These are phyloP conservation scores for Cheilosia impressa DNA, from an alignment of 2,888 invertebrate species.

Conservation along the genomic window DNA sequence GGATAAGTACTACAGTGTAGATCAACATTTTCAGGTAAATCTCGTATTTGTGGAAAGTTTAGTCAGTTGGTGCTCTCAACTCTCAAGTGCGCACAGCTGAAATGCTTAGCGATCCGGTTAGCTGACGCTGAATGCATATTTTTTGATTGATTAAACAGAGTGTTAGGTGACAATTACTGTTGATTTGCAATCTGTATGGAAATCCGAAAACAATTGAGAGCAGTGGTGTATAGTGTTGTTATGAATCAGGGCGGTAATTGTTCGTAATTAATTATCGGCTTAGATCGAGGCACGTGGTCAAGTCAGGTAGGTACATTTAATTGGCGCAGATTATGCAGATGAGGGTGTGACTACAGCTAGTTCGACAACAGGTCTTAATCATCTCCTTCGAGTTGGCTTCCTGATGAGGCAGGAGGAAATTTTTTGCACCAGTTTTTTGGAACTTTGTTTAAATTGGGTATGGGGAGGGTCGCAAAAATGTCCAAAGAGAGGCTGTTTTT, in stretches of 20 bases:
- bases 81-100: not conserved
- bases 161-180: conserved; percentile 64
- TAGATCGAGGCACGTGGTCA: not conserved
- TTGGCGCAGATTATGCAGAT: conserved; percentile 7
- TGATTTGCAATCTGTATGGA: conserved; percentile 52
- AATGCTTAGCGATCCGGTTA: conserved; percentile 55
- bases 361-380: not conserved
- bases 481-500: no score
- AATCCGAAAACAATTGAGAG: conserved; percentile 26
- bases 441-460: no score
- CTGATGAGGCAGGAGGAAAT: no score
- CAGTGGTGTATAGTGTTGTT: not conserved
- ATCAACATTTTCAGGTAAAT: conserved; percentile 31
- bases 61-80: not conserved
- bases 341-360: not conserved
- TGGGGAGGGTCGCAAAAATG: no score
- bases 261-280: not conserved
- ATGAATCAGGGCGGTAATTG: not conserved
- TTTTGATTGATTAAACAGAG: conserved; percentile 66
- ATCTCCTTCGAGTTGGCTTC: no score
- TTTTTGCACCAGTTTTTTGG: no score
- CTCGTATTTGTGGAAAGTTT: conserved; percentile 43
- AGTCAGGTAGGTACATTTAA: not conserved
- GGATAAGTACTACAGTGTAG: conserved; percentile 5
- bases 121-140: conserved; percentile 13